These are phyloP conservation scores for Fistularia commersonii DNA, from an alignment of 2,797 vertebrate species.

Conservation along the genomic window DNA sequence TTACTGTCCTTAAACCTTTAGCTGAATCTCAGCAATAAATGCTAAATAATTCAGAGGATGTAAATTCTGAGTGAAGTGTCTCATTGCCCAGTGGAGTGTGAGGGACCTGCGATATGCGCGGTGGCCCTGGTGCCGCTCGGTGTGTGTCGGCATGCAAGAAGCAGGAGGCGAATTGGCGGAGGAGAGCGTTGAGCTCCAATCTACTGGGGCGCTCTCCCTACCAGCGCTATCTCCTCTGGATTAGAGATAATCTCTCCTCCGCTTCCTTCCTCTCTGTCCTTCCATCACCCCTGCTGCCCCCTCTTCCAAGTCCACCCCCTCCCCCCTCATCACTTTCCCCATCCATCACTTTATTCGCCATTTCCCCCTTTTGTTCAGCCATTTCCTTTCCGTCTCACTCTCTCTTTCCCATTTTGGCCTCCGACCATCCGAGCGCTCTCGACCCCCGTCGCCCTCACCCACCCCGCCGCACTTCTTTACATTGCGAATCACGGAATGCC, in stretches of 20 bases:
- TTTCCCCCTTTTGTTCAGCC: slow-evolving; percentile 43
- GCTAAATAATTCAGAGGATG: slow-evolving; percentile 26
- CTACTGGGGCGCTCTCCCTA: slow-evolving; percentile 48
- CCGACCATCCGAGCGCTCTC: slow-evolving; percentile 36
- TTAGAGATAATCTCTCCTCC: slow-evolving; percentile 63
- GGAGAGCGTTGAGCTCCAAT: slow-evolving; percentile 44
- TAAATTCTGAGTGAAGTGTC: slow-evolving; percentile 23
- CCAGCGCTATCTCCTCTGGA: slow-evolving; percentile 51
- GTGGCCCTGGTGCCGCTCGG: slow-evolving; percentile 5
- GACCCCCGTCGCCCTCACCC: background rate
- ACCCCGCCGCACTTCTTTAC: slow-evolving; percentile 33
- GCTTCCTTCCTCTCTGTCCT: slow-evolving; percentile 40
- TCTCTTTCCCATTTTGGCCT: slow-evolving; percentile 30
- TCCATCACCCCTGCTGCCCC: slow-evolving; percentile 40
- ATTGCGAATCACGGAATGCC: slow-evolving; percentile 38
- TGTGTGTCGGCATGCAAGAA: slow-evolving; percentile 7
- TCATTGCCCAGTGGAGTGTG: slow-evolving; percentile 17
- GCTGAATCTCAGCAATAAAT: slow-evolving; percentile 20
- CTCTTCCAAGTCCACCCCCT: slow-evolving; percentile 22
- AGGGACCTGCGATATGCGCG: slow-evolving; percentile 13
- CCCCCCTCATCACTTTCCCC: slow-evolving; percentile 49
- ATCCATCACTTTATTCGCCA: background rate
- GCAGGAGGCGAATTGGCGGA: slow-evolving; percentile 35
- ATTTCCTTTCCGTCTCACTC: slow-evolving; percentile 32
- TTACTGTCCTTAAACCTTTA: slow-evolving; percentile 34